phyloP scores from a whole-genome alignment of 1,140 invertebrate species.

The Scaptomyza montana region DNA sequence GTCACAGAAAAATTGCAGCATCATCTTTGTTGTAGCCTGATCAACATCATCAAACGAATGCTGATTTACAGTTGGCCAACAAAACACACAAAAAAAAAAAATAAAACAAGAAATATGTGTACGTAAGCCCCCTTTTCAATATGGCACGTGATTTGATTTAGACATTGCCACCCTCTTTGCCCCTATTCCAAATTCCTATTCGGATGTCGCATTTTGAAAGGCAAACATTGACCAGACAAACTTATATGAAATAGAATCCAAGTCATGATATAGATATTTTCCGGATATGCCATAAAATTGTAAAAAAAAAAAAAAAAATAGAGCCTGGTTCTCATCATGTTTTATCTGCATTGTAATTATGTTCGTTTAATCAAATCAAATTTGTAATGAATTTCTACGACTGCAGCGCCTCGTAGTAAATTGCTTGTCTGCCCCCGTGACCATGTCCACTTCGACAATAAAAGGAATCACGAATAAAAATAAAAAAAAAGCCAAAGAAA shows the following conservation, averaged over 20 bases:
- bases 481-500: constrained; percentile 24
- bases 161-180: not conserved
- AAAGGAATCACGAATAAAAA: not conserved
- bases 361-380: constrained; percentile 72
- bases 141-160: constrained; percentile 48
- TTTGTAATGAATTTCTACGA: constrained; percentile 68
- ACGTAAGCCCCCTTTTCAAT: constrained; percentile 33
- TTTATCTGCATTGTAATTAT: constrained; percentile 74
- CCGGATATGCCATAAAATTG: not conserved
- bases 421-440: constrained; percentile 28
- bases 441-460: not conserved
- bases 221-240: constrained; percentile 22
- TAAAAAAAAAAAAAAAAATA: not conserved
- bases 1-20: constrained; percentile 34
- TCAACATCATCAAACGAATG: constrained; percentile 31
- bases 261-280: not conserved
- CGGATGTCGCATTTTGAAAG: constrained; percentile 2
- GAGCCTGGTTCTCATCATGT: constrained; percentile 24
- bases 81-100: constrained; percentile 2
- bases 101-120: constrained; percentile 13
- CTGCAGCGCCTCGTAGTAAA: constrained; percentile 51
- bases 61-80: constrained; percentile 28
- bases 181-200: not conserved
- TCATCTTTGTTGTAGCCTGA: constrained; percentile 26
- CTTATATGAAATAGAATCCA: not conserved